Evolutionary conservation across 2,797 vertebrate species (phyloP).

Genomic region (Hyperoplus immaculatus): DNA sequence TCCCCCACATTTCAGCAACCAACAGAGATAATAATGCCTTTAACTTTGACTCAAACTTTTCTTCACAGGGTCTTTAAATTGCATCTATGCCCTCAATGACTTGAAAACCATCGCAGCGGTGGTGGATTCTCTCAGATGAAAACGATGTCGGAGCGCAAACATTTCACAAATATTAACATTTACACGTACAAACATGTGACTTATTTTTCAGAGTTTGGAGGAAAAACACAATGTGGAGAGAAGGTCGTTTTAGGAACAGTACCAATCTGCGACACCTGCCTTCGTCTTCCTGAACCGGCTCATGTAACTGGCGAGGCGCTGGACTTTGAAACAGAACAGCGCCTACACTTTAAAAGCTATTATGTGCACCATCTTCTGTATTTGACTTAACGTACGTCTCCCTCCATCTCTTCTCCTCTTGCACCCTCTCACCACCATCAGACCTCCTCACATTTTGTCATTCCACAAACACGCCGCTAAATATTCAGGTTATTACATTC

Average conservation of each 20-base stretch:
- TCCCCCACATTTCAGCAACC: not conserved
- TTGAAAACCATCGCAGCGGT: conserved; percentile 10
- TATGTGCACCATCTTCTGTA: conserved; percentile 23
- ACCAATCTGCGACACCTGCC: conserved; percentile 43
- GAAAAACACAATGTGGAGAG: conserved; percentile 14
- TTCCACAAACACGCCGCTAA: conserved; percentile 44
- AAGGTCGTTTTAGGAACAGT: conserved; percentile 31
- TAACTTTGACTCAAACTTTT: not conserved
- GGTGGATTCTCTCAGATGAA: conserved; percentile 30
- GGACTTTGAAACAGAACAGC: conserved; percentile 30
- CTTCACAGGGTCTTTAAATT: conserved; percentile 61
- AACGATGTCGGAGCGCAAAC: conserved; percentile 32
- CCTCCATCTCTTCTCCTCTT: conserved; percentile 1
- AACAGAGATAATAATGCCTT: conserved; percentile 20
- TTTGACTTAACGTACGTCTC: conserved; percentile 18
- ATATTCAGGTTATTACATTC: conserved; percentile 71
- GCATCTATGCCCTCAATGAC: conserved; percentile 39
- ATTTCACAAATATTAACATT: conserved; percentile 48
- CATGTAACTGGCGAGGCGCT: conserved; percentile 29
- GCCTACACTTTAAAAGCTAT: conserved; percentile 25
- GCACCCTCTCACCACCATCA: conserved; percentile 10
- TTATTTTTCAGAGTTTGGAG: conserved; percentile 63
- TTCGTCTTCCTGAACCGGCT: conserved; percentile 33
- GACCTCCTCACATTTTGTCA: conserved; percentile 22
- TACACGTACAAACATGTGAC: conserved; percentile 45